Base-by-base conservation (phyloP, 1,140 invertebrate species). In the Ephestia elutella region DNA sequence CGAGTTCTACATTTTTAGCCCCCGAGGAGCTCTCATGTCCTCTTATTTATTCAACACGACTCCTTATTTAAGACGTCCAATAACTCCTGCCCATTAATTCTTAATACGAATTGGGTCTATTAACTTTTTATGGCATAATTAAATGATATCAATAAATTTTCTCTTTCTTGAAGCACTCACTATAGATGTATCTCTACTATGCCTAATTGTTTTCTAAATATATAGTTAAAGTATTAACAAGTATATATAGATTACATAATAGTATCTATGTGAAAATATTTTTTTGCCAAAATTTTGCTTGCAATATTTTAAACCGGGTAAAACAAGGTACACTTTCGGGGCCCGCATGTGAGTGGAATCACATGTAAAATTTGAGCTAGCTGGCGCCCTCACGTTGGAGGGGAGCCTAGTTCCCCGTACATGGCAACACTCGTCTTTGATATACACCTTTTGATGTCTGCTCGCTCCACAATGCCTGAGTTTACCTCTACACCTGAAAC, bases 391-490 rank as follows among this genome's bases (percentile, higher is more conserved):
- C 66, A 62, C 60, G 79, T 74, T 75, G 72, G 70, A 73, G 78
- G 78, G 77, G 73, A 65, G 60, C 62, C 68, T 67, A 57, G 63
- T 75, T 80, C 80, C 76, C 74, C 71, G 59, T 75, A 74, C 78
- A 68, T 74, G 73, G 72, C 77, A 78, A 79, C 77, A 83, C 80
- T 80, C 77, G 63, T 79, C 77, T 85, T 87, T 86, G 80, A 87
- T 82, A 79, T 67, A 76, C 70, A 76, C 65, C 82, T 86, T 87
- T 87, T 86, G 83, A 87, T 81, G 81, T 81, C 74, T 83, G 73
- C 71, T 74, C 68, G 64, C 64, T 63, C 62, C 71, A 80, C 73
- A 85, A 85, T 85, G 71, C 71, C 72, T 76, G 73, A 79, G 60
- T 80, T 79, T 77, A 71, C 75, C 69, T 71, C 71, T 76, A 61